Conservation (phyloP, 1,140 invertebrate genomes). For the Geopemphigus sp. region DNA sequence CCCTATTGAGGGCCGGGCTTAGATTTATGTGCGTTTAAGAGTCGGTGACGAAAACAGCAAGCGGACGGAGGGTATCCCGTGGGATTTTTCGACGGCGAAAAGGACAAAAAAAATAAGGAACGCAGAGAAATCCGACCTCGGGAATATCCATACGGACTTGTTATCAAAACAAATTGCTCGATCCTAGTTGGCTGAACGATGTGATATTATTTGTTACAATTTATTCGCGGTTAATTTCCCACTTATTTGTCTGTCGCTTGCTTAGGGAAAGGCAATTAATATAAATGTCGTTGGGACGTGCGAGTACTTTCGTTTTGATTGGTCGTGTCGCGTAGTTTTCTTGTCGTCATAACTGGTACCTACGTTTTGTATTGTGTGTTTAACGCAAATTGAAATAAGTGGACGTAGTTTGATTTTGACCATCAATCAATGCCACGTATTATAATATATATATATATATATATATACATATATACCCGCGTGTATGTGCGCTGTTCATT, state of each 20-base stretch:
- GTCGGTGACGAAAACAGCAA: conserved; percentile 32
- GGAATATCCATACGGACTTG: conserved; percentile 22
- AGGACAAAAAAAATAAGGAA: background rate
- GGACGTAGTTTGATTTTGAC: background rate
- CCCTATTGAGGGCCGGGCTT: background rate
- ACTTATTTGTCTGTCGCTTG: background rate
- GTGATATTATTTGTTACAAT: conserved; percentile 19
- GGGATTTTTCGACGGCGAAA: background rate
- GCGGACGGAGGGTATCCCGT: background rate
- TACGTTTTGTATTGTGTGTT: too few relatives aligned
- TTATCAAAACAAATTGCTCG: conserved; percentile 47
- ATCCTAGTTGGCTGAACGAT: background rate
- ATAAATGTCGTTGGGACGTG: background rate
- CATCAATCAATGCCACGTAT: conserved; percentile 22
- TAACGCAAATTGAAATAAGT: conserved; percentile 18
- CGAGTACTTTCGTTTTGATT: background rate
- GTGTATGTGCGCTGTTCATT: background rate
- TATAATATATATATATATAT: background rate
- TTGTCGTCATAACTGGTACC: background rate
- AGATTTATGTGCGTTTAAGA: conserved; percentile 47
- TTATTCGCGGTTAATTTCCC: background rate
- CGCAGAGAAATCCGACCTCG: background rate
- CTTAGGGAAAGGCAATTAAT: background rate
- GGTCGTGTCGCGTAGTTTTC: background rate
- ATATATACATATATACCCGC: background rate